Evolutionary conservation across 37 sponge, comb jelly and placozoan genomes (phyloP).

Genomic region (Diacarnus erythraeanus): DNA sequence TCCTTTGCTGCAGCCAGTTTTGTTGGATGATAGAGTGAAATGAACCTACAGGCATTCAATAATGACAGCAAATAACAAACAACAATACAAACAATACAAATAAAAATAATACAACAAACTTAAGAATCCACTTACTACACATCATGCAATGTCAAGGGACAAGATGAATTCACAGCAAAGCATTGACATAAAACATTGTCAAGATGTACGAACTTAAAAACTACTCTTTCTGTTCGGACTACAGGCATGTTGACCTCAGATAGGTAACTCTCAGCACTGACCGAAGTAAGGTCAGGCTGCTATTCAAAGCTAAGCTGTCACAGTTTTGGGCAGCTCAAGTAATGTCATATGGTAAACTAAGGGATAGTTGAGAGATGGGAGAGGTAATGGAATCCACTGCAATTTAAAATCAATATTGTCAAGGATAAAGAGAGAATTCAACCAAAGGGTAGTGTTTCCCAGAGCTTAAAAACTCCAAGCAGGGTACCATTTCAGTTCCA

Average conservation of each 20-base stretch:
- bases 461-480: too few species aligned
- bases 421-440: not conserved
- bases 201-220: not conserved
- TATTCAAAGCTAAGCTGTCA: constrained; percentile 1
- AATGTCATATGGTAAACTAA: not conserved
- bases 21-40: constrained; percentile 66
- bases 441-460: too few species aligned
- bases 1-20: constrained; percentile 13
- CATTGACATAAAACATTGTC: too few species aligned
- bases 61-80: too few species aligned
- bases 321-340: constrained; percentile 23
- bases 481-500: too few species aligned
- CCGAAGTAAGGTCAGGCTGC: constrained; percentile 24
- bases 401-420: not conserved
- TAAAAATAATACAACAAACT: not conserved
- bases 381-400: not conserved
- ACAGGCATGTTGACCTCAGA: too few species aligned
- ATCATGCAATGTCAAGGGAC: too few species aligned
- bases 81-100: too few species aligned
- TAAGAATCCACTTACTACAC: constrained; percentile 3
- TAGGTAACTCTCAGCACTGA: too few species aligned
- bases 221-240: not conserved
- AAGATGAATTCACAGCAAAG: not conserved
- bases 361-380: not conserved
- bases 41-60: constrained; percentile 69